Percentiles rank a stretch among this genome's conserved stretches.
phyloP scores from a whole-genome alignment of 2,797 vertebrate genomes.

The Muraenolepis orangiensis region DNA sequence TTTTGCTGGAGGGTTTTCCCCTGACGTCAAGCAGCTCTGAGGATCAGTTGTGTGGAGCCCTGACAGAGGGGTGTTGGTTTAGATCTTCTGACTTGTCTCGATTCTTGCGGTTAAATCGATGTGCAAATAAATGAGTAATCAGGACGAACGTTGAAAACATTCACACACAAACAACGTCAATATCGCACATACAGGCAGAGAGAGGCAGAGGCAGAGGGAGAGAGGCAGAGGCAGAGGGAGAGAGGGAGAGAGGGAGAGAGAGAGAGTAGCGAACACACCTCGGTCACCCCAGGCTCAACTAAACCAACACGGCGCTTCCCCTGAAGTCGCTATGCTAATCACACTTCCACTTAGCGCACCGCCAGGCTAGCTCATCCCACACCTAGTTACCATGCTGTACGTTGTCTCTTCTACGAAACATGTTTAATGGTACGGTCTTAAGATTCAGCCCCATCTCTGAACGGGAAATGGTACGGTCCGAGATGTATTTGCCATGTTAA shows the following conservation, averaged over 20 bases:
- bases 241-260: too few species aligned
- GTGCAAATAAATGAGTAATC: neutral
- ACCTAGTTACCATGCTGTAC: neutral
- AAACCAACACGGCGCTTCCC: neutral
- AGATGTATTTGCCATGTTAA: too few species aligned
- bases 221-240: neutral
- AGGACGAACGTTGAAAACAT: neutral
- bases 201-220: conserved; percentile 9
- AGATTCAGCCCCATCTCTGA: neutral
- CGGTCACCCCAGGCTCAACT: conserved; percentile 45
- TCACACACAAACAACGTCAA: too few species aligned
- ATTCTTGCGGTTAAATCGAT: neutral
- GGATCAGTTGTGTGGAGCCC: neutral
- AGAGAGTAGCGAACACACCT: conserved; percentile 42
- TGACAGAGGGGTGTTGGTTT: neutral
- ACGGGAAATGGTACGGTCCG: too few species aligned
- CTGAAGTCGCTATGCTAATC: neutral
- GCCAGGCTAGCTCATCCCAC: neutral
- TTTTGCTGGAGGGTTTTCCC: neutral
- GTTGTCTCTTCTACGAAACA: neutral
- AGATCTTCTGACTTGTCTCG: neutral
- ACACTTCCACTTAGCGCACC: neutral
- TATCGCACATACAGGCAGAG: conserved; percentile 4
- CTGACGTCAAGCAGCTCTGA: neutral
- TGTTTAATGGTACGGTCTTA: neutral